Evolutionary conservation across 1,140 invertebrate genomes (phyloP), one percentile per base, ranked within the genome.

Genomic region (Trichogramma pretiosum): DNA sequence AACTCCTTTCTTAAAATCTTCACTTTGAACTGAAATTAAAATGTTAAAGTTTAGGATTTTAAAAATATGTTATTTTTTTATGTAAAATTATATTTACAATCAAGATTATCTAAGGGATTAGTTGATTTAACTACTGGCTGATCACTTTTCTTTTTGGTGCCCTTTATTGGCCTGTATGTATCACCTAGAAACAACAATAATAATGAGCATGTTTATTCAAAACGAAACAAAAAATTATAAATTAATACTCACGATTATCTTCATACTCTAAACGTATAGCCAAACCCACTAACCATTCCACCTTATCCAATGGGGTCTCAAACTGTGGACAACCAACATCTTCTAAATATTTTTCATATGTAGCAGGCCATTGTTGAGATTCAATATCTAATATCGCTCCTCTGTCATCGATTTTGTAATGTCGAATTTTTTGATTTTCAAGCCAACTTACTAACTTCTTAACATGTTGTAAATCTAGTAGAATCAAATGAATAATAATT

Each of bases 371-470:
- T 5, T 76, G 64, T 14, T 69, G 56, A 16, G 75, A 73, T 39
- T 73, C 65, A 5, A 83, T 77, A 49, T 84, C 75, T 37, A 85
- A 74, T 17, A 98, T 63, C 2, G 68, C 72, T 50, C 77, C 78
- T 18, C 90, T 72, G 48, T 91, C 84, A 64, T 93, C 87, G 48
- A 91, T 86, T 57, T 83, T 83, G 58, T 92, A 92, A 57, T 85
- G 80, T 14, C 92, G 80, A 55, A 96, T 93, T 71, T 91, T 93
- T 65, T 94, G 89, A 65, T 94, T 88, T 72, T 98, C 93, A 19
- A 97, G 61, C 93, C 93, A 98, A 1, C 87, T 61, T 16, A 95
- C 76, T 22, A 92, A 71, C 58, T 82, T 85, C 41, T 84, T 79
- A 62, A 92, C 85, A 56, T 87, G 78, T 49, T 81, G 77, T 56